These are phyloP conservation scores for Pseudopodoces humilis DNA, from an alignment of 2,113 vertebrate species.

Conservation along the genomic window DNA sequence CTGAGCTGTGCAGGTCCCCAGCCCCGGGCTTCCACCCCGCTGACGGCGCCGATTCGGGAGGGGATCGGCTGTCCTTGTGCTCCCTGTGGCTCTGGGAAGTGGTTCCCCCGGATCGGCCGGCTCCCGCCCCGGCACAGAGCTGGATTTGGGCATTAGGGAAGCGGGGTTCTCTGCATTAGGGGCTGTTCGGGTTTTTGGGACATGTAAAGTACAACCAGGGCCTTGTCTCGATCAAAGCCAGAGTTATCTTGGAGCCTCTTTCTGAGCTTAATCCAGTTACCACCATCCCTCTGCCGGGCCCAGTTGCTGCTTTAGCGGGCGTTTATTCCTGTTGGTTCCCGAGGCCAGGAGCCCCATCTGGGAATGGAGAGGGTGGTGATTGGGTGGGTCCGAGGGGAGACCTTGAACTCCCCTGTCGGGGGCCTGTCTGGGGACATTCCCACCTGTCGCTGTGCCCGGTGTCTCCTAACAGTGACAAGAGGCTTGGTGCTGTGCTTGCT, in stretches of 20 bases:
- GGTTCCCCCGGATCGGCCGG: neutral
- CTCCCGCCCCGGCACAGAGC: rapidly evolving
- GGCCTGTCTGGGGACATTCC: neutral
- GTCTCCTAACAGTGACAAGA: rapidly evolving
- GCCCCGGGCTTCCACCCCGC: neutral
- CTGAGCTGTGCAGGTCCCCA: neutral
- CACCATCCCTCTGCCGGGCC: neutral
- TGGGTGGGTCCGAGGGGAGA: neutral
- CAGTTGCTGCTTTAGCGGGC: neutral
- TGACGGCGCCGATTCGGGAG: rapidly evolving
- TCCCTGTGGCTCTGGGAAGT: neutral
- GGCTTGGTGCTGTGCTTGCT: neutral
- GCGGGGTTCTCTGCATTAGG: rapidly evolving
- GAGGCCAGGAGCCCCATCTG: neutral
- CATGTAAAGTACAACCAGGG: rapidly evolving
- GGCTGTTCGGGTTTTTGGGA: neutral
- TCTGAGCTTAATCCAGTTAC: neutral
- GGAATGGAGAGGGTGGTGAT: rapidly evolving
- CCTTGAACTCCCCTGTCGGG: neutral
- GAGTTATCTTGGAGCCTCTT: neutral
- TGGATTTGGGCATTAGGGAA: rapidly evolving
- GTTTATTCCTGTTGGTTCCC: neutral
- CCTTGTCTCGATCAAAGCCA: neutral
- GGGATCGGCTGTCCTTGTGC: rapidly evolving
- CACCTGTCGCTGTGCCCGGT: rapidly evolving